These are phyloP conservation scores for Netelia inedita DNA, from an alignment of 2,888 invertebrate species.

Conservation along the genomic window DNA sequence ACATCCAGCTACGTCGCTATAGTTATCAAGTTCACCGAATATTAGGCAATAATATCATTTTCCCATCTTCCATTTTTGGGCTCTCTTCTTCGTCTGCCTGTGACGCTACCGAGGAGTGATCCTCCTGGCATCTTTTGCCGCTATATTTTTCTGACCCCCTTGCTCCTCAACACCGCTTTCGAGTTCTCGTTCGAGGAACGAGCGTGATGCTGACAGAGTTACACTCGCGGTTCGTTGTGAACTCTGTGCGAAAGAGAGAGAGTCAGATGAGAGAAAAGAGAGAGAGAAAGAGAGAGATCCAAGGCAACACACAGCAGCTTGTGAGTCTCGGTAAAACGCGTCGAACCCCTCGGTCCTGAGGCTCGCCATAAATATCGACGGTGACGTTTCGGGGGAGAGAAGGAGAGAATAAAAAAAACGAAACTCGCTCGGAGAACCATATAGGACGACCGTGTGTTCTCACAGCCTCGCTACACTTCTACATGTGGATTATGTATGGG, in stretches of 20 bases:
- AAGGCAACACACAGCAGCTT: constrained; percentile 55
- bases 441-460: constrained; percentile 75
- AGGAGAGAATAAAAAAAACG: constrained; percentile 69
- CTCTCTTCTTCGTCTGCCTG: constrained; percentile 40
- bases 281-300: constrained; percentile 8
- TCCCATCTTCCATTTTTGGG: constrained; percentile 45
- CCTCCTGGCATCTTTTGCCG: constrained; percentile 50
- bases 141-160: constrained; percentile 48
- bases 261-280: too few species aligned
- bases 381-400: constrained; percentile 78
- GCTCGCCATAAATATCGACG: constrained; percentile 84
- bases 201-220: constrained; percentile 81
- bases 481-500: constrained; percentile 59
- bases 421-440: constrained; percentile 76
- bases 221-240: constrained; percentile 75
- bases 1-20: too few species aligned
- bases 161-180: constrained; percentile 51
- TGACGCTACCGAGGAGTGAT: constrained; percentile 41
- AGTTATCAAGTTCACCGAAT: neutral
- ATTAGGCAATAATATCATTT: constrained; percentile 6
- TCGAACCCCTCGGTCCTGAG: constrained; percentile 78
- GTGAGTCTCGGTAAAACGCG: constrained; percentile 71
- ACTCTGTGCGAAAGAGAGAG: constrained; percentile 1
- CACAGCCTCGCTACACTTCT: constrained; percentile 64
- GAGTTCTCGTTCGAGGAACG: constrained; percentile 70